Conservation (phyloP, 2,888 invertebrate genomes). For the Polymixis flavicincta region DNA sequence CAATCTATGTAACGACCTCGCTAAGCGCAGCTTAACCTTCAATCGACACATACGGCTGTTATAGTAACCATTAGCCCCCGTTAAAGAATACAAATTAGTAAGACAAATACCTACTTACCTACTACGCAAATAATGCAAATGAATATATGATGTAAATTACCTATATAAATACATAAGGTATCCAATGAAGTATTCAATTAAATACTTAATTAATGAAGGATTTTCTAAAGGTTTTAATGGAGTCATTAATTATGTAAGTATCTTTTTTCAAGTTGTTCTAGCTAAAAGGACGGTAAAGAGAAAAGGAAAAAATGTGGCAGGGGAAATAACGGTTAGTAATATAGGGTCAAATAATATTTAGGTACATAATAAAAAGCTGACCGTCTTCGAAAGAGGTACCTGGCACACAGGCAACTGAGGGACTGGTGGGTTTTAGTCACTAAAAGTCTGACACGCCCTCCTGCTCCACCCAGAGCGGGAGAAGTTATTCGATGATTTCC, state of each 20-base stretch:
- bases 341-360: too few relatives aligned
- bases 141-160: slow-evolving; percentile 3
- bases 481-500: too few relatives aligned
- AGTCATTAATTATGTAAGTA: neutral
- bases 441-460: too few relatives aligned
- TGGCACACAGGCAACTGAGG: too few relatives aligned
- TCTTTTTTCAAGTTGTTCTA: neutral
- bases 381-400: too few relatives aligned
- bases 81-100: slow-evolving; percentile 4
- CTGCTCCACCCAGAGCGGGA: too few relatives aligned
- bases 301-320: neutral
- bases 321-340: neutral
- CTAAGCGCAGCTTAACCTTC: neutral
- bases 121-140: slow-evolving; percentile 8
- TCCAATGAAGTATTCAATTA: neutral
- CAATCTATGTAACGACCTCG: neutral
- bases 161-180: slow-evolving; percentile 4
- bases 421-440: too few relatives aligned
- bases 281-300: neutral
- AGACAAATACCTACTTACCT: neutral
- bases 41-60: neutral
- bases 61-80: neutral
- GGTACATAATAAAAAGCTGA: too few relatives aligned
- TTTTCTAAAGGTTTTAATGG: neutral
- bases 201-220: neutral